Conservation (phyloP, 2,113 vertebrate species). For the Murina feae region DNA sequence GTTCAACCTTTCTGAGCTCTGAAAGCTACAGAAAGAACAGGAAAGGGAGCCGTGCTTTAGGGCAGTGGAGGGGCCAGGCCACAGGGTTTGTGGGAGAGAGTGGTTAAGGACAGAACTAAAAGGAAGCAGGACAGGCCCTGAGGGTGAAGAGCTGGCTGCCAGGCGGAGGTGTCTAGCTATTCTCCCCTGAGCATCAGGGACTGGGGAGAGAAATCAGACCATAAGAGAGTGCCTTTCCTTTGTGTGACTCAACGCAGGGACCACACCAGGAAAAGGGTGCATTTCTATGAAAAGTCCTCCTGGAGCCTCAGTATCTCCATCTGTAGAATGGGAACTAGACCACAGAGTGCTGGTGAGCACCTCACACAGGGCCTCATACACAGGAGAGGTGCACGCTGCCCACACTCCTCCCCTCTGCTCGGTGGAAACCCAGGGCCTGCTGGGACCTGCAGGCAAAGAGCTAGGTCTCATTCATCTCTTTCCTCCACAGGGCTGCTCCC, state of each 20-base stretch:
- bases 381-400: too few relatives aligned
- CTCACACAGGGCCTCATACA: not conserved
- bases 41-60: not conserved
- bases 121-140: not conserved
- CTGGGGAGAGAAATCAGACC: not conserved
- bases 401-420: accelerated
- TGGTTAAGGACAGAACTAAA: not conserved
- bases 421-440: too few relatives aligned
- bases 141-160: not conserved
- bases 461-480: not conserved
- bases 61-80: not conserved
- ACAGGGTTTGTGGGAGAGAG: accelerated
- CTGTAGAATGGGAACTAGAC: not conserved
- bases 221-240: not conserved
- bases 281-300: not conserved
- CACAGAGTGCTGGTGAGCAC: not conserved
- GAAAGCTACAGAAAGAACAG: not conserved
- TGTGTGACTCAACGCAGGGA: not conserved
- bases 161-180: accelerated
- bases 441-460: too few relatives aligned
- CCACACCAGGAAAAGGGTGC: not conserved
- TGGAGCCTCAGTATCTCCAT: not conserved
- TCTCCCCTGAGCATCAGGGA: not conserved
- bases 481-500: not conserved
- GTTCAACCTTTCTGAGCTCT: not conserved